Evolutionary conservation across 2,113 vertebrate genomes (phyloP), one percentile per base, ranked within the genome.

Genomic region (Pogona vitticeps): DNA sequence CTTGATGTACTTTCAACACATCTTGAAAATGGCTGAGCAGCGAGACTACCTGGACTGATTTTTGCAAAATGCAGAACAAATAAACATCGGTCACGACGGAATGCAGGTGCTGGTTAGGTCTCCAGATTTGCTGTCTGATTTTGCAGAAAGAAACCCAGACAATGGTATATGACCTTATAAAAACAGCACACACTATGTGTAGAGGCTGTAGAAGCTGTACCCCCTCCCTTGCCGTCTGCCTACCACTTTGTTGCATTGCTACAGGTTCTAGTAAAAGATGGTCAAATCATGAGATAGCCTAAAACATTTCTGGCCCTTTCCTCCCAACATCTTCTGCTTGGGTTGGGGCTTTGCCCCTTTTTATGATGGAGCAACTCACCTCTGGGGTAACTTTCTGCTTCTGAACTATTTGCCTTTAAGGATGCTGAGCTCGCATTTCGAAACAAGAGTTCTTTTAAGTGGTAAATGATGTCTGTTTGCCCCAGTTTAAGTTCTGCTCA

Each of bases 21-120:
- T 86, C 79, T 75, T 86, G 59, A 65, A 86, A 81, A 56, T 52
- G 21, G 40, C 52, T n/a, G n/a, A 80, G 58, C 31, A 80, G 38
- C 63, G 59, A 52, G 85, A 75, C 71, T 75, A 67, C 42, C 26
- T 81, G 33, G 40, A 8, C 40, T 75, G 71, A 36, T 81, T 86
- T 52, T 67, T 65, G 85, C 38, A n/a, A 75, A 76, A 82, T 52
- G 71, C 10, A 65, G 72, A 65, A 81, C 77, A 86, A 86, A 63
- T 80, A 82, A 86, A 86, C 68, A 67, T 5, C 4, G 59, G 70
- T 1, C 40, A 28, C 36, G 79, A 81, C 73, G 85, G 59, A 75
- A 86, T 82, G 81, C 70, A 81, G 85, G 71, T 76, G 79, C 78
- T 52, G 85, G 78, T 78, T 78, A 86, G 78, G 85, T 82, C n/a